Percentiles rank a stretch among this genome's conserved stretches.
These are phyloP conservation scores for Lithosia quadra DNA, from an alignment of 2,888 invertebrate species.

Conservation along the genomic window DNA sequence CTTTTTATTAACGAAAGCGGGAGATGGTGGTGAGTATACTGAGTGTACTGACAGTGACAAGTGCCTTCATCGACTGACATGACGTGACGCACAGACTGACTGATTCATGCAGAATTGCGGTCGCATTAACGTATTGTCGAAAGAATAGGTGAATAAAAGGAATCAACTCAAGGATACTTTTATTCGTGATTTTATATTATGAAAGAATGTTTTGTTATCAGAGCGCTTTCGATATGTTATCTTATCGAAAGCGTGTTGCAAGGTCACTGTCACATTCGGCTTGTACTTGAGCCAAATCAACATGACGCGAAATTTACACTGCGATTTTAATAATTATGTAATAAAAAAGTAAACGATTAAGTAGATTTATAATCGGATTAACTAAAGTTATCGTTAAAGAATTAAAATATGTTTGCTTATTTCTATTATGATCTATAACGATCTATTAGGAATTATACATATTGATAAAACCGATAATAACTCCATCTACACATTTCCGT, in stretches of 20 bases:
- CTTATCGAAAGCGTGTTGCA: slow-evolving; percentile 38
- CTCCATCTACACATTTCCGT: no score
- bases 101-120: slow-evolving; percentile 50
- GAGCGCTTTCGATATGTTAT: slow-evolving; percentile 42
- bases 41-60: slow-evolving; percentile 38
- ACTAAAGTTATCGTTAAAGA: no score
- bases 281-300: slow-evolving; percentile 1
- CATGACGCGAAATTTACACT: neutral
- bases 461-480: no score
- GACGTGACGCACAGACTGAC: slow-evolving; percentile 51
- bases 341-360: no score
- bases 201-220: slow-evolving; percentile 23
- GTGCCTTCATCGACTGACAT: slow-evolving; percentile 47
- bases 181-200: slow-evolving; percentile 1
- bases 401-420: no score
- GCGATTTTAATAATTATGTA: neutral
- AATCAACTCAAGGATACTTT: slow-evolving; percentile 28
- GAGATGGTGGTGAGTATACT: slow-evolving; percentile 31
- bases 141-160: slow-evolving; percentile 45
- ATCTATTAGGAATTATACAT: no score
- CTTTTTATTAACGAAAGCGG: slow-evolving; percentile 23
- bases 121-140: slow-evolving; percentile 47
- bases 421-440: no score
- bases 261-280: slow-evolving; percentile 36
- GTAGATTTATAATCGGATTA: no score